These are phyloP conservation scores for Porites cylindrica DNA, from an alignment of 92 coral and sea anemone species.

Conservation along the genomic window DNA sequence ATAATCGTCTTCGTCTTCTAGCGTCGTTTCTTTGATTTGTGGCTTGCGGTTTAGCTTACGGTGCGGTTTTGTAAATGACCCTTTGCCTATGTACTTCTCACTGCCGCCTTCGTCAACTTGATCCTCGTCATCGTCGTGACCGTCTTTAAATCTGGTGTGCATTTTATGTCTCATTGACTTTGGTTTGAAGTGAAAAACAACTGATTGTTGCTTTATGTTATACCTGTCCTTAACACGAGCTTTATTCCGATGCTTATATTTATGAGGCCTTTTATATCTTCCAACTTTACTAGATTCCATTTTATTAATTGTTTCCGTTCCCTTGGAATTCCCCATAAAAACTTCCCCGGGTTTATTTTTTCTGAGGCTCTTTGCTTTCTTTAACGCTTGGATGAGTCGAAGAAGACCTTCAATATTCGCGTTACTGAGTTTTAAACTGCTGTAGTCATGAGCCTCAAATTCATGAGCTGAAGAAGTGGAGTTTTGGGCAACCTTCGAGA, in stretches of 20 bases:
- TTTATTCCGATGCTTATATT: not conserved
- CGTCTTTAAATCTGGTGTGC: not conserved
- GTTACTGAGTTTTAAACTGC: conserved; percentile 5
- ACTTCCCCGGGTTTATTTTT: not conserved
- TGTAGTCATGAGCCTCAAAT: not conserved
- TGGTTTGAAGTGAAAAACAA: conserved; percentile 27
- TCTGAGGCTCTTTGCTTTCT: not conserved
- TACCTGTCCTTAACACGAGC: not conserved
- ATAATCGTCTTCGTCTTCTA: conserved; percentile 2
- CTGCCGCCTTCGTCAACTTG: not conserved
- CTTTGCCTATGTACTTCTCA: conserved; percentile 4
- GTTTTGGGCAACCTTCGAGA: conserved; percentile 2
- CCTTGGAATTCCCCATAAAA: not conserved
- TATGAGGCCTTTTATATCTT: not conserved
- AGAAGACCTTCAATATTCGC: not conserved
- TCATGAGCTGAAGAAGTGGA: not conserved
- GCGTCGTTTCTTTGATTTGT: not conserved
- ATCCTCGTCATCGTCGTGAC: not conserved
- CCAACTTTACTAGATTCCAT: not conserved
- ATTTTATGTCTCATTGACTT: not conserved
- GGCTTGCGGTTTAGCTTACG: conserved; percentile 14
- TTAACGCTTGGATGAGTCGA: not conserved
- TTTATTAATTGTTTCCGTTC: not conserved
- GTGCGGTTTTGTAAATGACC: not conserved
- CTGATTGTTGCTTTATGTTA: not conserved